Base-by-base conservation (phyloP, 2,888 invertebrate species). In the Tachina grossa region DNA sequence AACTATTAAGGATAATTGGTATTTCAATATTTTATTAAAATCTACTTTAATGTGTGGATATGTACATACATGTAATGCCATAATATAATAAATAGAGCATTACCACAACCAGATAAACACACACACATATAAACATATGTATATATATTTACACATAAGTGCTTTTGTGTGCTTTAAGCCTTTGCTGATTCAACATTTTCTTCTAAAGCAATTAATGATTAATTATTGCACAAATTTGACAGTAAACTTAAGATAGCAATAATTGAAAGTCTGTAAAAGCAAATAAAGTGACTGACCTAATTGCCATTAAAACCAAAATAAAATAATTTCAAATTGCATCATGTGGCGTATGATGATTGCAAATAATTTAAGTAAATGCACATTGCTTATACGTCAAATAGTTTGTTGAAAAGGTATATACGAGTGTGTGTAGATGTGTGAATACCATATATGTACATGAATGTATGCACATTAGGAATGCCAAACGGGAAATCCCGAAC, bases 161-260 rank as follows among this genome's bases (percentile, higher is more conserved):
- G 13, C 19, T 9, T 9, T 47, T 6, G 22, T 43, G 43, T 55
- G 43, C 57, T 39, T 47, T 39, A 49, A 8, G 49, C 45, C 16
- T 63, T 57, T 80, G 74, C 74, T 80, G 72, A 74, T 19, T 43
- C 43, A 66, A 66, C 65, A 68, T 63, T 66, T 80, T 74, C 66
- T 80, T 74, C 66, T n/a, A 57, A 22, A 19, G n/a, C 47, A 66
- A 80, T 66, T 74, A 51, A 59, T 74, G 74, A 80, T 80, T 74
- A 80, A 74, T 74, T 51, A 59, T 55, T 31, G 45, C 43, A 80
- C 13, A 57, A 39, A 47, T 14, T 47, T 80, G 66, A 74, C 66
- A 74, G 49, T n/a, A 69, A 69, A 41, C 45, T 53, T 16, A 49
- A 13, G 22, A 31, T 43, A 53, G 53, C 45, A 61, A 61, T 61